Conservation (phyloP, 2,888 invertebrate species). For the Troides oblongomaculatus region DNA sequence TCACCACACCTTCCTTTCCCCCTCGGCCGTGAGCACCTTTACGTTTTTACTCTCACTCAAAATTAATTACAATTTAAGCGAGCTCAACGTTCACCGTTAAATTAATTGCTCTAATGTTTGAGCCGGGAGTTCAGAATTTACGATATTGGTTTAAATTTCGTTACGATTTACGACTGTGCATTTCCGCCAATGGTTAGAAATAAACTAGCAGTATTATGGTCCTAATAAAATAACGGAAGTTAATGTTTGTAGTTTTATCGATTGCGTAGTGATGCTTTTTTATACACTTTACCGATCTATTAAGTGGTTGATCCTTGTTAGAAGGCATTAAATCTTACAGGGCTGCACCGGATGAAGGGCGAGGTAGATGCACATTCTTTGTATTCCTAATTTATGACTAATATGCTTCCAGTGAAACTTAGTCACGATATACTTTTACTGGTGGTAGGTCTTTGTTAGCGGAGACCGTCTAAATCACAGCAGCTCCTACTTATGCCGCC, state of each 20-base stretch:
- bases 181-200: constrained; percentile 33
- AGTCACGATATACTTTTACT: not conserved
- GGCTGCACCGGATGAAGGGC: not conserved
- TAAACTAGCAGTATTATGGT: constrained; percentile 28
- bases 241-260: constrained; percentile 18
- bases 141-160: constrained; percentile 38
- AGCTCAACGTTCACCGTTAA: constrained; percentile 36
- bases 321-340: not conserved
- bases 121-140: constrained; percentile 40
- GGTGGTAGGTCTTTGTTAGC: not conserved
- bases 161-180: constrained; percentile 37
- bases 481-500: no score
- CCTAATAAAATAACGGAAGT: constrained; percentile 22
- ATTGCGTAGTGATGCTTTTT: constrained; percentile 20
- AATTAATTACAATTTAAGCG: constrained; percentile 37
- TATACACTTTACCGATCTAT: constrained; percentile 3
- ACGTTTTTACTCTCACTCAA: constrained; percentile 28
- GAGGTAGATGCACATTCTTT: not conserved
- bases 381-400: not conserved
- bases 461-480: no score
- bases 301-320: not conserved
- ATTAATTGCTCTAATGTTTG: constrained; percentile 44
- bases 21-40: constrained; percentile 23
- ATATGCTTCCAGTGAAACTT: not conserved
- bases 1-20: constrained; percentile 2